A percentile compares a stretch with the other conserved stretches of the same genome.
Evolutionary conservation across 1,140 invertebrate species (phyloP).

Genomic region (Proales similis): DNA sequence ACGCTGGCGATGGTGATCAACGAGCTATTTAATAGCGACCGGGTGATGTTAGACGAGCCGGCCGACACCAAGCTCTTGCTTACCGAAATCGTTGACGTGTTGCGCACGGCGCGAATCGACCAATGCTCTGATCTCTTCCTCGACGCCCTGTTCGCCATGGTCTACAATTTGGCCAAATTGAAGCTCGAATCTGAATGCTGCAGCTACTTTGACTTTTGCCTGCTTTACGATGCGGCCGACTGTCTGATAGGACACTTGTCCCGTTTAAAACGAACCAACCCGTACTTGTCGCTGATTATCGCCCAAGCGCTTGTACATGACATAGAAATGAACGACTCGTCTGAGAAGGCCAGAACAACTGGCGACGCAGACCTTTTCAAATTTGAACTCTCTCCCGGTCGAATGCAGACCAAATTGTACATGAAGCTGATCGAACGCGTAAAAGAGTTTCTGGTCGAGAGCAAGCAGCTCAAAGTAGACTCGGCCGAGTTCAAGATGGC

Average conservation of each 20-base stretch:
- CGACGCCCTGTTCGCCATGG: conserved; percentile 21
- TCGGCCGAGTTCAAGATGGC: conserved; percentile 23
- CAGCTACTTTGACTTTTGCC: conserved; percentile 29
- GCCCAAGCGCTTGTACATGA: conserved; percentile 31
- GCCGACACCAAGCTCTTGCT: conserved; percentile 17
- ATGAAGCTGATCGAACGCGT: conserved; percentile 16
- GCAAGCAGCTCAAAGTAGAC: conserved; percentile 1
- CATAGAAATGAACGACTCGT: conserved; percentile 7
- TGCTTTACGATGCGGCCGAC: conserved; percentile 25
- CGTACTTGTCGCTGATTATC: conserved; percentile 22
- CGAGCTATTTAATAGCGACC: conserved; percentile 8
- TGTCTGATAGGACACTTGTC: conserved; percentile 16
- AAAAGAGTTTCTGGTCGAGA: conserved; percentile 1
- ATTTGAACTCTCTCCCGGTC: conserved; percentile 24
- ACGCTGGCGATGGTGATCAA: conserved; percentile 1
- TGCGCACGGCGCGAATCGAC: background rate
- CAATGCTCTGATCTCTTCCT: background rate
- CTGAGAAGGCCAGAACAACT: background rate
- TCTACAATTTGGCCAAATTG: conserved; percentile 5
- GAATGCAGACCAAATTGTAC: conserved; percentile 33
- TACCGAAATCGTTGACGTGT: conserved; percentile 2
- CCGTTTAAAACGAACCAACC: conserved; percentile 14
- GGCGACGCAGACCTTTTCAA: conserved; percentile 5
- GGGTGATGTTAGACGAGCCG: background rate
- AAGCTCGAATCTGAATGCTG: conserved; percentile 4